These are phyloP conservation scores for Drosophila longiperda DNA, from an alignment of 2,888 invertebrate species.

Conservation along the genomic window DNA sequence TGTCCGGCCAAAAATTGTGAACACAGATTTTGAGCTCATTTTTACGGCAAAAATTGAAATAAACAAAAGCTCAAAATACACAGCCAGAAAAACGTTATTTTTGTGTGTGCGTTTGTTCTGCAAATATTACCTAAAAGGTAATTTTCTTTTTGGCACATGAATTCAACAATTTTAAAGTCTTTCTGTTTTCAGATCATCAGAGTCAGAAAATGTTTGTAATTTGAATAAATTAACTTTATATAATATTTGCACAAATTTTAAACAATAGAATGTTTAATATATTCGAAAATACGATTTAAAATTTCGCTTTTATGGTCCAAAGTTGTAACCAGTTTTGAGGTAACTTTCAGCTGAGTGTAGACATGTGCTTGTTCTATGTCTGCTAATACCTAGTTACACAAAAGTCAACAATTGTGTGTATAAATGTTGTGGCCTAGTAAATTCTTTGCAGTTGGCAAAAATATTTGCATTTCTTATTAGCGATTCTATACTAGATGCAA, in stretches of 20 bases:
- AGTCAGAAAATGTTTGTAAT: not conserved
- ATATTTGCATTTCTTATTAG: slow-evolving; percentile 57
- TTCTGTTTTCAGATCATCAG: not conserved
- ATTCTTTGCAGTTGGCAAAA: slow-evolving; percentile 60
- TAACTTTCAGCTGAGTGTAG: slow-evolving; percentile 42
- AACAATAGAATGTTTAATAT: not conserved
- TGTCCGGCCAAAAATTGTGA: slow-evolving; percentile 33
- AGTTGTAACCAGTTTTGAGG: not conserved
- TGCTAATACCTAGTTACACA: slow-evolving; percentile 21
- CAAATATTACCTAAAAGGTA: slow-evolving; percentile 13
- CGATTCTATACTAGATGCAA: slow-evolving; percentile 26
- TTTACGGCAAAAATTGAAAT: slow-evolving; percentile 47
- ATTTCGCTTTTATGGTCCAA: not conserved
- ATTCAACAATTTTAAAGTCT: not conserved
- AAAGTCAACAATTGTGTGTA: slow-evolving; percentile 7
- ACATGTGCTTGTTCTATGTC: slow-evolving; percentile 12
- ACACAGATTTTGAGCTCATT: slow-evolving; percentile 40
- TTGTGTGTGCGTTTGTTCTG: not conserved
- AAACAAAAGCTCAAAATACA: slow-evolving; percentile 36
- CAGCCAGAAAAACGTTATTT: slow-evolving; percentile 7
- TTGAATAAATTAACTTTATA: not conserved
- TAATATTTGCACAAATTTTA: not conserved
- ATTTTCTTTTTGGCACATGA: slow-evolving; percentile 16
- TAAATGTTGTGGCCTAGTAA: slow-evolving; percentile 55
- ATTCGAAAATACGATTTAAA: not conserved